Conservation (phyloP, 2,113 vertebrate species). For the Xyliphius kryptos region DNA sequence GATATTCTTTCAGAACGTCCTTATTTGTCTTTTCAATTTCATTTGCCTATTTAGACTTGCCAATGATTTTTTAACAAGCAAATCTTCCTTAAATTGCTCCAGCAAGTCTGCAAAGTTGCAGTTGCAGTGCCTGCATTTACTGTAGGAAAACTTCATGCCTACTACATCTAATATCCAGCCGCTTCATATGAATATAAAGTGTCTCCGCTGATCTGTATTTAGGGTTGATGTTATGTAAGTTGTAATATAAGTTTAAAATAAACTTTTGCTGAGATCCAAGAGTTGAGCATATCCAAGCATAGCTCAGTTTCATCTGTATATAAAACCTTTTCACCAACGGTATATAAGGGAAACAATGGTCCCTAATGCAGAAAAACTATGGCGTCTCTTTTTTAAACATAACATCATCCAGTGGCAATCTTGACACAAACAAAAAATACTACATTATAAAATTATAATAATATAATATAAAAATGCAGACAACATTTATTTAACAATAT, state of each 20-base stretch:
- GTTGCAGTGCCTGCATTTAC: constrained; percentile 29
- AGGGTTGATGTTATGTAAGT: constrained; percentile 27
- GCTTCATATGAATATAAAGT: constrained; percentile 18
- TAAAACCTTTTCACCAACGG: too few species aligned
- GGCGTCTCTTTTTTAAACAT: too few species aligned
- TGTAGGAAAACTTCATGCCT: constrained; percentile 26
- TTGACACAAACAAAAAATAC: too few species aligned
- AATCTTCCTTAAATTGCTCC: constrained; percentile 17
- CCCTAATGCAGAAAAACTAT: too few species aligned
- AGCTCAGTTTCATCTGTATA: too few species aligned
- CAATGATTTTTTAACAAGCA: constrained; percentile 11
- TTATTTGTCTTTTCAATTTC: constrained; percentile 23
- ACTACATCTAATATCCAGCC: constrained; percentile 31
- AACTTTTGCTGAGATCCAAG: constrained; percentile 35
- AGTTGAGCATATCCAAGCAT: too few species aligned
- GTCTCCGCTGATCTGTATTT: constrained; percentile 34
- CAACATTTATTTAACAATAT: too few species aligned
- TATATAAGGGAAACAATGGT: too few species aligned
- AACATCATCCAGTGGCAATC: too few species aligned
- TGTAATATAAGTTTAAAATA: constrained; percentile 35
- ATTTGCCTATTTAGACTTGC: constrained; percentile 10
- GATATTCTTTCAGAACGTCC: constrained; percentile 19
- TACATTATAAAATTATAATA: too few species aligned
- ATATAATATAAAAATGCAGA: too few species aligned
- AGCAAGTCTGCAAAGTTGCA: constrained; percentile 31